Conservation (phyloP, 1,140 invertebrate species). For the Philotrypesis tridentata region DNA sequence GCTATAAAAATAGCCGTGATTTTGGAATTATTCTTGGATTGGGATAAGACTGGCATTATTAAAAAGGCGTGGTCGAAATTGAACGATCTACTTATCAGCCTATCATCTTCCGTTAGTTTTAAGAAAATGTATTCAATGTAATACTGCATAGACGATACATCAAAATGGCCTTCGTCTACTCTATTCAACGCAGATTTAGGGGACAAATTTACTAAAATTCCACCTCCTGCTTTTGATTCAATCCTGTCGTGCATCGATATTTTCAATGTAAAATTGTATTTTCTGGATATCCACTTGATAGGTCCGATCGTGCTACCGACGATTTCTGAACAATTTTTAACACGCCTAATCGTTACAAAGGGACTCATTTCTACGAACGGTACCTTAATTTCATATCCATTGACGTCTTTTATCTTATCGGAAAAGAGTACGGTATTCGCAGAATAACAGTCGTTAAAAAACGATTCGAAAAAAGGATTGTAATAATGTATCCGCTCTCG, state of each 20-base stretch:
- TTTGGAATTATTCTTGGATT: background rate
- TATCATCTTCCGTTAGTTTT: background rate
- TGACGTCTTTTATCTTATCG: background rate
- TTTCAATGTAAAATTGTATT: background rate
- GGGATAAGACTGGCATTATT: background rate
- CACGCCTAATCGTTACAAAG: background rate
- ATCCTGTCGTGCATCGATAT: background rate
- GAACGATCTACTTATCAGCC: background rate
- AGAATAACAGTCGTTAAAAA: background rate
- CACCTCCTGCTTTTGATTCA: background rate
- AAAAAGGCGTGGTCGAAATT: background rate
- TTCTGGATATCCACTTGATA: background rate
- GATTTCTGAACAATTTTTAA: background rate
- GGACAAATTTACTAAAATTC: too few relatives aligned
- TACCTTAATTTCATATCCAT: background rate
- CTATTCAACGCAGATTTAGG: too few relatives aligned
- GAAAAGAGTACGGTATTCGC: background rate
- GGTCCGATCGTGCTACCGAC: background rate
- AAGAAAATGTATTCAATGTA: background rate
- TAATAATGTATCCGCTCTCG: background rate
- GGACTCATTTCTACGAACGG: background rate
- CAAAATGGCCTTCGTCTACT: background rate
- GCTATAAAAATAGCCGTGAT: background rate
- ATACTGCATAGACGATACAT: background rate
- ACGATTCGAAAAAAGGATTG: background rate